Percentiles rank a stretch among this genome's conserved stretches.
phyloP scores from a whole-genome alignment of 2,113 vertebrate genomes.

The Tautogolabrus adspersus region DNA sequence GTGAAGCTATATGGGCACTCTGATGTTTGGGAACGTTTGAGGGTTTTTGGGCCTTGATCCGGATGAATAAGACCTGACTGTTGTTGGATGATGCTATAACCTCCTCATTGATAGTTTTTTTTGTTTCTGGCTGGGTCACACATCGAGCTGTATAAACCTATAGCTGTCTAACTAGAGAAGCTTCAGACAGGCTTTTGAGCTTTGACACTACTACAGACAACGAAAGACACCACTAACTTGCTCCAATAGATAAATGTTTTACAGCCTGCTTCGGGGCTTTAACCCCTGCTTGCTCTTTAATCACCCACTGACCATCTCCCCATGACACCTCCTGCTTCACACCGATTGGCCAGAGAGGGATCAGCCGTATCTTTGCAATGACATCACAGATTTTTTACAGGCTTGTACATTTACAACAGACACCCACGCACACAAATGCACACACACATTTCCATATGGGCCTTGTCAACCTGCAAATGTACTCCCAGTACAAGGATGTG shows the following conservation, averaged over 20 bases:
- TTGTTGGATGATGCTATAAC: background rate
- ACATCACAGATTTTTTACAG: slow-evolving; percentile 42
- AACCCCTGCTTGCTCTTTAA: slow-evolving; percentile 50
- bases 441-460: slow-evolving; percentile 15
- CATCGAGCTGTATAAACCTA: background rate
- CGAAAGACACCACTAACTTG: slow-evolving; percentile 27
- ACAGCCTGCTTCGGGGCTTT: slow-evolving; percentile 38
- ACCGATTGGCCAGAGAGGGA: slow-evolving; percentile 65
- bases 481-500: slow-evolving; percentile 17
- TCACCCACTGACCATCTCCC: slow-evolving; percentile 47
- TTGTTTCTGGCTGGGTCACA: background rate
- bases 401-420: slow-evolving; percentile 6
- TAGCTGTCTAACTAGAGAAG: slow-evolving; percentile 1
- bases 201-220: background rate
- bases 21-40: background rate
- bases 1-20: background rate
- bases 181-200: slow-evolving; percentile 37
- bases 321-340: slow-evolving; percentile 15
- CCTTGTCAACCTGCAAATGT: slow-evolving; percentile 11
- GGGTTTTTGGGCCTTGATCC: background rate
- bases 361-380: slow-evolving; percentile 63
- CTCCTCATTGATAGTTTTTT: background rate
- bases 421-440: background rate
- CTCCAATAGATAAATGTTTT: slow-evolving; percentile 46
- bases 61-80: background rate